Conservation (phyloP, 37 sponge, comb jelly and placozoan genomes). For the Petrosia ficiformis region DNA sequence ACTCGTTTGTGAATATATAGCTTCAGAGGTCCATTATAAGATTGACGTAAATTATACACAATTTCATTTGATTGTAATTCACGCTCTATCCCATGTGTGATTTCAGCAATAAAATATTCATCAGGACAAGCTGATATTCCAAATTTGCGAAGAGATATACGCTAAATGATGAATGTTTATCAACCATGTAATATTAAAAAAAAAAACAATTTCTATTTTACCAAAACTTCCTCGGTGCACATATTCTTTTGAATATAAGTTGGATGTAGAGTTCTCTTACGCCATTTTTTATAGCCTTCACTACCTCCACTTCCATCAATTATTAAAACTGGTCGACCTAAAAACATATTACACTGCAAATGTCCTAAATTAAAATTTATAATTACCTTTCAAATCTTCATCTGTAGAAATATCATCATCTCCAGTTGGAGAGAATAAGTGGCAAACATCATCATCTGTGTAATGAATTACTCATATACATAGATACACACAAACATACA, state of each 20-base stretch:
- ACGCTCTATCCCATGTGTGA: too few species aligned
- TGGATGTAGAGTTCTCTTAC: slow-evolving; percentile 51
- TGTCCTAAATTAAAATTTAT: too few species aligned
- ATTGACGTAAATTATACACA: slow-evolving; percentile 19
- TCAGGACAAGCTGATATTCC: slow-evolving; percentile 31
- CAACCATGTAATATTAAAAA: not conserved
- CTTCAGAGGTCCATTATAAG: slow-evolving; percentile 15
- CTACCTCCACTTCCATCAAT: slow-evolving; percentile 39
- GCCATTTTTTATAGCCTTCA: slow-evolving; percentile 35
- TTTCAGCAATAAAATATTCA: slow-evolving; percentile 36
- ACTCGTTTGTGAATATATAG: slow-evolving; percentile 38
- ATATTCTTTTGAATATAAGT: slow-evolving; percentile 28
- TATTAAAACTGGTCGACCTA: slow-evolving; percentile 23
- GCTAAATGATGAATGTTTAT: not conserved
- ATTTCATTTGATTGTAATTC: too few species aligned
- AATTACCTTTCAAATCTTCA: too few species aligned
- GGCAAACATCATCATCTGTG: too few species aligned
- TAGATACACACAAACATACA: too few species aligned
- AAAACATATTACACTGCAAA: too few species aligned
- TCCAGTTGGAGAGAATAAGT: too few species aligned
- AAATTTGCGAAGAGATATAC: slow-evolving; percentile 35
- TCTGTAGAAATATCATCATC: not conserved
- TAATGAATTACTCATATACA: too few species aligned
- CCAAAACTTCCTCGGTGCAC: slow-evolving; percentile 58
- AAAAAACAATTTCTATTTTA: slow-evolving; percentile 2